Evolutionary conservation across 2,113 vertebrate genomes (phyloP).

Genomic region (Sinocyclocheilus anophthalmus): DNA sequence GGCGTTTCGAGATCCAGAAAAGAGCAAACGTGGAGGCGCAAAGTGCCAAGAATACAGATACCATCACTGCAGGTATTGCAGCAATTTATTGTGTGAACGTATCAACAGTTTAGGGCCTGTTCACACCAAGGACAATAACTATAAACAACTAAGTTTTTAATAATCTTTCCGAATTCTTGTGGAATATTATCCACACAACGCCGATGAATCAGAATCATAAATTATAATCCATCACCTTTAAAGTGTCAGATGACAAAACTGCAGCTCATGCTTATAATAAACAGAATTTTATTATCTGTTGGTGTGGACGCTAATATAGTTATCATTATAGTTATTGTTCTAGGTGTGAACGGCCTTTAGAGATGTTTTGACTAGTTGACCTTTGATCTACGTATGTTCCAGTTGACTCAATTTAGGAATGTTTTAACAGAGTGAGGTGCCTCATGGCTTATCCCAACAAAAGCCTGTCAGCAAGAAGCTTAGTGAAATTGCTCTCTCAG

Average conservation of each 20-base stretch:
- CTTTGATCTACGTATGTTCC: constrained; percentile 29
- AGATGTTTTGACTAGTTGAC: no score
- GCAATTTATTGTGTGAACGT: background rate
- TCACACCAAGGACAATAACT: background rate
- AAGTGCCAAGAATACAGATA: constrained; percentile 68
- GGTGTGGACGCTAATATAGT: background rate
- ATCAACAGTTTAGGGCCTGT: background rate
- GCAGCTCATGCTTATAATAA: background rate
- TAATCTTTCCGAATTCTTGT: background rate
- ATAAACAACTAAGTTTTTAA: background rate
- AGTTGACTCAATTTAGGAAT: constrained; percentile 30
- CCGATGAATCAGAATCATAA: background rate
- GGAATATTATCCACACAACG: background rate
- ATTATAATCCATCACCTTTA: background rate
- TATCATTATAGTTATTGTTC: background rate
- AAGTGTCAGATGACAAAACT: background rate
- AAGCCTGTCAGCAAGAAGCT: background rate
- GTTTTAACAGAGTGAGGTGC: constrained; percentile 22
- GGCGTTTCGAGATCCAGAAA: constrained; percentile 79
- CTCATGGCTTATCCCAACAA: constrained; percentile 31
- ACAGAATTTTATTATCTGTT: background rate
- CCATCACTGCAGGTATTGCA: constrained; percentile 75
- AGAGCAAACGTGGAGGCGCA: constrained; percentile 66
- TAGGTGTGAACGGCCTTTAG: constrained; percentile 17
- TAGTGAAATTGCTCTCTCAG: background rate